Evolutionary conservation across 2,888 invertebrate genomes (phyloP).

Genomic region (Lamellibrachia columna): DNA sequence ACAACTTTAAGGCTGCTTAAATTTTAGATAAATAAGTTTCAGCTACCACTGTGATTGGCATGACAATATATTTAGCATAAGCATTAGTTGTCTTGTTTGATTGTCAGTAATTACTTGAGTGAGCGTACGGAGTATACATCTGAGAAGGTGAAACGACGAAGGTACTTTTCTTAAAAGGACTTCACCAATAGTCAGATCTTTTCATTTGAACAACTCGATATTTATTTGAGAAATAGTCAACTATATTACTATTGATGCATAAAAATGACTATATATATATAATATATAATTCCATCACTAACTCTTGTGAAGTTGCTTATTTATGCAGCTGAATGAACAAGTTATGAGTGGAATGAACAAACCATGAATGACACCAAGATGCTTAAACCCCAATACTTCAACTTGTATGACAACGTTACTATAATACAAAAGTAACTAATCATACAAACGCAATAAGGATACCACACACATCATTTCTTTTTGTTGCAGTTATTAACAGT

Average conservation of each 20-base stretch:
- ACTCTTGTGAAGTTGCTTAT: background rate
- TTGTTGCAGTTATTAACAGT: background rate
- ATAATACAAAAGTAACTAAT: no score
- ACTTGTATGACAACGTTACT: no score
- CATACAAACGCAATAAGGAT: background rate
- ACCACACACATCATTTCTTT: background rate
- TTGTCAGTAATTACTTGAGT: background rate
- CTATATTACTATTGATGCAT: background rate
- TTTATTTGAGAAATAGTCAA: background rate
- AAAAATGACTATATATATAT: background rate
- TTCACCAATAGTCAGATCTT: background rate
- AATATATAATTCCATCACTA: background rate
- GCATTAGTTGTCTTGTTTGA: background rate
- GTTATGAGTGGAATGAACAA: background rate
- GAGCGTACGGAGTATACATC: background rate
- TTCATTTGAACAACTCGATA: background rate
- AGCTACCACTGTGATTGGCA: background rate
- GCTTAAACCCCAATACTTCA: background rate
- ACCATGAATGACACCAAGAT: background rate
- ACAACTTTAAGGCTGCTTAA: background rate
- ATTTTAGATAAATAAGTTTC: background rate
- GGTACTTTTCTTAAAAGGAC: background rate
- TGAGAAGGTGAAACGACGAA: constrained; percentile 13
- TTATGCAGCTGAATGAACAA: background rate
- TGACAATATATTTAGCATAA: background rate